A percentile compares a stretch with the other conserved stretches of the same genome.
These are phyloP conservation scores for Sphecodes monilicornis DNA, from an alignment of 2,888 invertebrate species.

Conservation along the genomic window DNA sequence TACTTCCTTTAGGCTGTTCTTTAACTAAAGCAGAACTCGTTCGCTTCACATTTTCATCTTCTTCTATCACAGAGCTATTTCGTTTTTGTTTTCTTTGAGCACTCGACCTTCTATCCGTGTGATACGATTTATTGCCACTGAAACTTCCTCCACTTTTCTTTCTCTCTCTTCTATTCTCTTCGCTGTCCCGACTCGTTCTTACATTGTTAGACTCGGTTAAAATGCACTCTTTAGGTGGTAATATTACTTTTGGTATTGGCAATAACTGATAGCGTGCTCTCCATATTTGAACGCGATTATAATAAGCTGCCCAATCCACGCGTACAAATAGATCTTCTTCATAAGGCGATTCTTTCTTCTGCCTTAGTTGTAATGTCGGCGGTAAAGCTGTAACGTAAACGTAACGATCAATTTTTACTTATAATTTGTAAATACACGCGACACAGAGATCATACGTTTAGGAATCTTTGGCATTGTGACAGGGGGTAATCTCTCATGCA, in stretches of 20 bases:
- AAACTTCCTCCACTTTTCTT: background rate
- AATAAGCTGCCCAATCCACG: slow-evolving; percentile 72
- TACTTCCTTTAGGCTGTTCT: background rate
- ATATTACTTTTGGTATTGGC: slow-evolving; percentile 71
- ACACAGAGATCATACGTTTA: slow-evolving; percentile 75
- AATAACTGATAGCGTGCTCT: slow-evolving; percentile 60
- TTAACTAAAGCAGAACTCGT: background rate
- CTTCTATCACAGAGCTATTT: background rate
- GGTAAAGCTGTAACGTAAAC: slow-evolving; percentile 68
- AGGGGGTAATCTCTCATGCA: slow-evolving; percentile 76
- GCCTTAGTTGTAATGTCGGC: slow-evolving; percentile 36
- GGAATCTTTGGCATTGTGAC: slow-evolving; percentile 65
- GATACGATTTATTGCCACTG: background rate
- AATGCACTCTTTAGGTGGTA: slow-evolving; percentile 64
- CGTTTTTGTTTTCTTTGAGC: background rate
- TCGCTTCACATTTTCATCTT: background rate
- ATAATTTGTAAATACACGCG: background rate
- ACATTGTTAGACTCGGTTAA: background rate
- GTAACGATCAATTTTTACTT: slow-evolving; percentile 2
- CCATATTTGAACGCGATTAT: slow-evolving; percentile 70
- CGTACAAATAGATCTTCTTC: slow-evolving; percentile 66
- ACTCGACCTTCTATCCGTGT: background rate
- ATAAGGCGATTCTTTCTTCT: slow-evolving; percentile 71
- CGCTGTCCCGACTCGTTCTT: background rate
- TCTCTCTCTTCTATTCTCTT: background rate